Conservation (phyloP, 37 sponge, comb jelly and placozoan species). For the Dysidea cf. avara region DNA sequence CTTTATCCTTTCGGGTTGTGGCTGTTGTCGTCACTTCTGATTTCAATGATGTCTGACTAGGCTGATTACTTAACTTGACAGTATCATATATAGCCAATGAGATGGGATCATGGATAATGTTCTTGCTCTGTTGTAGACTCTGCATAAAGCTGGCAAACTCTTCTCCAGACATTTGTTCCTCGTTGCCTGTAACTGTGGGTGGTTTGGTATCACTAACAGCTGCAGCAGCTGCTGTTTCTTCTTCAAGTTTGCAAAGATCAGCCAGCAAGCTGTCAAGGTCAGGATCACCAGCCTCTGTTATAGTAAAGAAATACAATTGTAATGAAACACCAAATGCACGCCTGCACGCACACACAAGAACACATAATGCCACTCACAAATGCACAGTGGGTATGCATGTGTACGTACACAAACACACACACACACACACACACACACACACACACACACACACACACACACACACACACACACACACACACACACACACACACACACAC, state of each 20-base stretch:
- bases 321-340: background rate
- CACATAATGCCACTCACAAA: background rate
- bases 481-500: slow-evolving; percentile 22
- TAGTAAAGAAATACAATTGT: background rate
- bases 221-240: slow-evolving; percentile 54
- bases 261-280: slow-evolving; percentile 69
- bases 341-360: background rate
- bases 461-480: slow-evolving; percentile 27
- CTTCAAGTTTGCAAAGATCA: slow-evolving; percentile 65
- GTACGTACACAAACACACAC: too few species aligned
- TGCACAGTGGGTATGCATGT: background rate
- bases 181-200: slow-evolving; percentile 6
- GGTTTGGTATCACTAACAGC: background rate
- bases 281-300: slow-evolving; percentile 61
- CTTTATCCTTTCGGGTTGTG: too few species aligned
- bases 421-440: slow-evolving; percentile 8
- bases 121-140: slow-evolving; percentile 35
- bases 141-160: slow-evolving; percentile 67
- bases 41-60: too few species aligned
- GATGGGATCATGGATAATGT: slow-evolving; percentile 51
- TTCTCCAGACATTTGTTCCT: slow-evolving; percentile 40
- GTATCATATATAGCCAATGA: background rate
- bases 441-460: slow-evolving; percentile 23
- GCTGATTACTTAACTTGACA: too few species aligned
- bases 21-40: too few species aligned